Percentiles rank a stretch among this genome's conserved stretches.
phyloP scores from a whole-genome alignment of 1,140 invertebrate genomes.

The Sarcophaga bullata region DNA sequence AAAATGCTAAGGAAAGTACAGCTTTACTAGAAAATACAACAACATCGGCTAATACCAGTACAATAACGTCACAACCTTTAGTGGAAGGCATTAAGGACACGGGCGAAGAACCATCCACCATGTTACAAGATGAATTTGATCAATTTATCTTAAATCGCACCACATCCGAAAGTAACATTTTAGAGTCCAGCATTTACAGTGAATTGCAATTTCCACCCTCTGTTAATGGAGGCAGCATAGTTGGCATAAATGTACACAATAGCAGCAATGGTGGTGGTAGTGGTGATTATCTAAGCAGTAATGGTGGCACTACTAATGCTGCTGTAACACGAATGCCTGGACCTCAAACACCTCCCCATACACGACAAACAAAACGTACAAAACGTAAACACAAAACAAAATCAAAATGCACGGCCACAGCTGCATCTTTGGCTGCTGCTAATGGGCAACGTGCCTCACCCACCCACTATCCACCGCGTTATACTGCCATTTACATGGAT shows the following conservation, averaged over 20 bases:
- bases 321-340: neutral
- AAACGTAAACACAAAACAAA: constrained; percentile 54
- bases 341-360: constrained; percentile 39
- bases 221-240: constrained; percentile 37
- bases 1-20: constrained; percentile 47
- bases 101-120: neutral
- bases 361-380: constrained; percentile 53
- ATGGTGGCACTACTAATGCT: constrained; percentile 33
- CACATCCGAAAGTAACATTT: constrained; percentile 57
- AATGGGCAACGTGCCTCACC: constrained; percentile 30
- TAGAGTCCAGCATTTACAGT: constrained; percentile 56
- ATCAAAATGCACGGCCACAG: constrained; percentile 47
- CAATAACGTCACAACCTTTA: neutral
- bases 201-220: constrained; percentile 52
- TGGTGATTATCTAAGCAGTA: constrained; percentile 30
- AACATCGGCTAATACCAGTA: neutral
- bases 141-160: constrained; percentile 56
- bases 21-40: constrained; percentile 46
- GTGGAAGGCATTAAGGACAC: neutral
- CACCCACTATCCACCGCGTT: constrained; percentile 53
- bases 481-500: constrained; percentile 57
- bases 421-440: constrained; percentile 39
- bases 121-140: constrained; percentile 50
- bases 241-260: neutral
- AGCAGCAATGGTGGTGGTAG: neutral